Evolutionary conservation across 2,888 invertebrate species (phyloP), one percentile per base, ranked within the genome.

Genomic region (Lathronympha strigana): DNA sequence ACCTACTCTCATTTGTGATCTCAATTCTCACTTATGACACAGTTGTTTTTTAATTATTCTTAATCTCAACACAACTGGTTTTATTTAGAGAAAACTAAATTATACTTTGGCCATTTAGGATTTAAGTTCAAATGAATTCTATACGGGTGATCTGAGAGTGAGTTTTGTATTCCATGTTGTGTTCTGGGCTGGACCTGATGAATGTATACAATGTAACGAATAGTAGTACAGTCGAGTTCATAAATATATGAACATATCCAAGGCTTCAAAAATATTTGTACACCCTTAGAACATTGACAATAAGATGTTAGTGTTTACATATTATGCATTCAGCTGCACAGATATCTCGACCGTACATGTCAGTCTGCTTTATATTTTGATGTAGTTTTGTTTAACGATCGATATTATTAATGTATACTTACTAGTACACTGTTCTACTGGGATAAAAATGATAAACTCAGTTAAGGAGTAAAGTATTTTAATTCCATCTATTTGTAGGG

Each of bases 301-400:
- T n/a, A n/a, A n/a, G n/a, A n/a, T n/a, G n/a, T n/a, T n/a, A n/a
- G n/a, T n/a, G n/a, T n/a, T n/a, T n/a, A n/a, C n/a, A n/a, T n/a
- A n/a, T n/a, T n/a, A n/a, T n/a, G n/a, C n/a, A n/a, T n/a, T n/a
- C n/a, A n/a, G n/a, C n/a, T n/a, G n/a, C n/a, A n/a, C n/a, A n/a
- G n/a, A n/a, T n/a, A n/a, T n/a, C n/a, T n/a, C n/a, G n/a, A n/a
- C n/a, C n/a, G n/a, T n/a, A 60, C 79, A 75, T 77, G 77, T 78
- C 57, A 69, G 40, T 71, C 73, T 82, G 86, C 86, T 85, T 86
- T 66, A 75, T 85, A 80, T 84, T 79, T 77, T 73, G 84, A 81
- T 86, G 84, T 86, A 83, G 82, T 77, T 77, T 49, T 58, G 51
- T 64, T 53, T 28, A 57, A 50, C 28, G 25, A 70, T 72, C 66